phyloP scores from a whole-genome alignment of 1,140 invertebrate species.

The Samia ricini region DNA sequence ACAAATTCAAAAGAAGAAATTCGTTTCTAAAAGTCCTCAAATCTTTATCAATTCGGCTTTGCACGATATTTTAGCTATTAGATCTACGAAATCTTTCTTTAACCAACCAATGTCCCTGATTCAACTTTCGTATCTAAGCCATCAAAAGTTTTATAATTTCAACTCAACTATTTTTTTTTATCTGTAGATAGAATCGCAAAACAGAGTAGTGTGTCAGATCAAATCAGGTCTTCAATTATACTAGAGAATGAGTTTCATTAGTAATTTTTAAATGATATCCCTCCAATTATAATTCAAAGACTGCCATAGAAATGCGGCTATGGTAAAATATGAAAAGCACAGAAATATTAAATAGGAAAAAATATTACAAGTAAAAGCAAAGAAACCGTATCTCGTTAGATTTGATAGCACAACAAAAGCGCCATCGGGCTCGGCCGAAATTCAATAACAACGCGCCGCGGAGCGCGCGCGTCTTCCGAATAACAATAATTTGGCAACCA shows the following conservation, averaged over 20 bases:
- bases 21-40: no score
- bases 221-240: background rate
- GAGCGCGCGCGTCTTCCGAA: constrained; percentile 52
- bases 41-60: no score
- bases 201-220: background rate
- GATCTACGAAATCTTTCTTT: no score
- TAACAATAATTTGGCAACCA: constrained; percentile 73
- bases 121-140: no score
- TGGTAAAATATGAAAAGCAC: background rate
- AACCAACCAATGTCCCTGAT: no score
- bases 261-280: no score
- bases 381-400: constrained; percentile 33
- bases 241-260: no score
- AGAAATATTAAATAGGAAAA: constrained; percentile 2
- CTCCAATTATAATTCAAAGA: background rate
- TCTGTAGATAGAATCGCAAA: no score
- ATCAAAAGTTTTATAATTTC: no score
- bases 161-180: no score
- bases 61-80: no score
- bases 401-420: constrained; percentile 58
- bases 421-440: constrained; percentile 57
- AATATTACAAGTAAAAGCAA: constrained; percentile 1
- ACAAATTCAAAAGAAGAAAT: no score
- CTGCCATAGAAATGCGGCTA: background rate
- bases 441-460: constrained; percentile 64